Evolutionary conservation across 2,888 invertebrate genomes (phyloP), one percentile per base, ranked within the genome.

Genomic region (Lampropteryx suffumata): DNA sequence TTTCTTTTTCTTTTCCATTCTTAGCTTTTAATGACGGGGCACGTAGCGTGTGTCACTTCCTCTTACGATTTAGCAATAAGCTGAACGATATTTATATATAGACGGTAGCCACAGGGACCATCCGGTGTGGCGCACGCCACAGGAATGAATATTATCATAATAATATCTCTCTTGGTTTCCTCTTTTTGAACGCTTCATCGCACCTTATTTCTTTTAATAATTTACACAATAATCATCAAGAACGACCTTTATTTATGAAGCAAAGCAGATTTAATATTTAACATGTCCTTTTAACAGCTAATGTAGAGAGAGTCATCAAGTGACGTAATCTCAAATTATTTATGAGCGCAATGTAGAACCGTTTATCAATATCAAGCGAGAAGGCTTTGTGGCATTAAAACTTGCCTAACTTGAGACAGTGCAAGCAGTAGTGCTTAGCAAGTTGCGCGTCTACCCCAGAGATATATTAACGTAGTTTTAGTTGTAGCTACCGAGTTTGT

Each of bases 41-140:
- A 35, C n/a, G 10, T 24, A 14, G 27, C 30, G 32, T 52, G 52
- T 48, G 40, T 48, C 44, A 41, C 27, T 45, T 62, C 61, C 59
- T 56, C 50, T 50, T 54, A 59, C 60, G 33, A 43, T 69, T 65
- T 62, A 65, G 58, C 62, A 66, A 62, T 64, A 65, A 52, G 49
- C 54, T 44, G 46, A 56, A 50, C 27, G 49, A 49, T 55, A 45
- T 58, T 63, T 69, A 70, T 69, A 74, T 70, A 70, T 73, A 74
- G 67, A 52, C 53, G 30, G 46, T 50, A 55, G 62, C 61, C 61
- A 51, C 47, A 47, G 65, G 51, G 64, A 67, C 69, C 71, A 68
- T 71, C 72, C 77, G 75, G 76, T 69, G 64, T 71, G 71, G 65
- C 71, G 74, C 75, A 76, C 65, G 59, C 62, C 62, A 54, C 51